These are phyloP conservation scores for Oryzias javanicus DNA, from an alignment of 2,113 vertebrate genomes.

Conservation along the genomic window DNA sequence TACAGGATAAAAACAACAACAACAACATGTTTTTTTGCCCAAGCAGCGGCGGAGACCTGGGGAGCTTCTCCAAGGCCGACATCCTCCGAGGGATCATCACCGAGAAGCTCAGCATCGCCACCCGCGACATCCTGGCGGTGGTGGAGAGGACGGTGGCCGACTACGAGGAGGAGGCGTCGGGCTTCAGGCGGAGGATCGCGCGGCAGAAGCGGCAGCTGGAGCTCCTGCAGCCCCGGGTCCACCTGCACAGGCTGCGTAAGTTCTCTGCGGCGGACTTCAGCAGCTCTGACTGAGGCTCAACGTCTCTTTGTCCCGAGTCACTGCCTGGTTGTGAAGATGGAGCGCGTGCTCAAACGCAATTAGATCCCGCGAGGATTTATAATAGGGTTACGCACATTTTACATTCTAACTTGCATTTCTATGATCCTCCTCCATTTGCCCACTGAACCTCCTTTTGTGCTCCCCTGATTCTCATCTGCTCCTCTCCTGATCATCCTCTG, in stretches of 20 bases:
- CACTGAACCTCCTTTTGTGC: no score
- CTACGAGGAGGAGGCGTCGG: slow-evolving; percentile 29
- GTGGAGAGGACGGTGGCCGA: slow-evolving; percentile 34
- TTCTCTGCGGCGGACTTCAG: no score
- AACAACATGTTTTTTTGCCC: not conserved
- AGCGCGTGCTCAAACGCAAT: no score
- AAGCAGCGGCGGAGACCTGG: not conserved
- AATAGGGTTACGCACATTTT: no score
- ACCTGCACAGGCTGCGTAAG: not conserved
- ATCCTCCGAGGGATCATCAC: slow-evolving; percentile 14
- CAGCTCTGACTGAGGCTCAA: no score
- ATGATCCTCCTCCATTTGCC: no score
- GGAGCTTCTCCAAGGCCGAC: slow-evolving; percentile 8
- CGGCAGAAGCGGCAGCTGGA: slow-evolving; percentile 40
- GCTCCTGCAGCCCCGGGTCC: slow-evolving; percentile 15
- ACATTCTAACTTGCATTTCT: no score
- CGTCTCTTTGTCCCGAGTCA: no score
- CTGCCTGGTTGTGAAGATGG: no score
- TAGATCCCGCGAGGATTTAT: no score
- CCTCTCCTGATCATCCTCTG: no score
- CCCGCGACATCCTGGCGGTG: slow-evolving; percentile 34
- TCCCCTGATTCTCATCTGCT: no score
- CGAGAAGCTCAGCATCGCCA: slow-evolving; percentile 21
- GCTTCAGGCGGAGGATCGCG: slow-evolving; percentile 14
- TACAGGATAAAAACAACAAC: not conserved